These are phyloP conservation scores for Schizopygopsis malacanthus DNA, from an alignment of 2,797 vertebrate genomes.

Conservation along the genomic window DNA sequence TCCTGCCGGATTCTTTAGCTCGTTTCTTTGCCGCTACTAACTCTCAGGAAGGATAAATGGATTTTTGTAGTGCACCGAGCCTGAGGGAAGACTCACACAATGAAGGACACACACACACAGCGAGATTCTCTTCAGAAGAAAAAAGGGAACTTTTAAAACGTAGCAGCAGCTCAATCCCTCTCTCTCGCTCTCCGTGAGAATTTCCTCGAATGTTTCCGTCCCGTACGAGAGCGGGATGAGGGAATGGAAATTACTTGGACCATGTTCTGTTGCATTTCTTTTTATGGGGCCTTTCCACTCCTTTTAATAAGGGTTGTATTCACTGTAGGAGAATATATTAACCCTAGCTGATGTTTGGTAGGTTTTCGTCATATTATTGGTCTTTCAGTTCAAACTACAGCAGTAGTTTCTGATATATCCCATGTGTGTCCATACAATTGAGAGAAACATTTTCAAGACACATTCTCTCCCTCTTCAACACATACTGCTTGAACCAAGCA, in stretches of 20 bases:
- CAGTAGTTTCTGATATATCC: background rate
- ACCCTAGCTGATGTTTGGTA: slow-evolving; percentile 6
- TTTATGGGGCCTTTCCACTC: slow-evolving; percentile 65
- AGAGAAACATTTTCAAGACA: background rate
- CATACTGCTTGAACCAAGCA: background rate
- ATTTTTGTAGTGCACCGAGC: slow-evolving; percentile 74
- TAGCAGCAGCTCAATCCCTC: slow-evolving; percentile 62
- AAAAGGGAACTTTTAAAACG: slow-evolving; percentile 65
- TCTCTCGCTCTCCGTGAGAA: slow-evolving; percentile 70
- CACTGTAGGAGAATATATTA: slow-evolving; percentile 38
- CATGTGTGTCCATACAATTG: background rate
- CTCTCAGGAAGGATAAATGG: slow-evolving; percentile 75
- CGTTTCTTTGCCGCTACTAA: slow-evolving; percentile 70
- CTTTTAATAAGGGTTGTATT: slow-evolving; percentile 69
- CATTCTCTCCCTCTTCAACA: background rate
- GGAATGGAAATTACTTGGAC: slow-evolving; percentile 79
- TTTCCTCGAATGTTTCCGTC: slow-evolving; percentile 72
- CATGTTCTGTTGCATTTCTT: slow-evolving; percentile 67
- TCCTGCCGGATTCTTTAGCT: slow-evolving; percentile 66
- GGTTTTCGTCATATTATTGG: slow-evolving; percentile 14
- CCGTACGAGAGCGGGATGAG: slow-evolving; percentile 68
- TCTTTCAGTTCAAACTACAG: background rate
- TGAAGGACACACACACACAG: slow-evolving; percentile 77
- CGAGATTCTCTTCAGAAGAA: slow-evolving; percentile 66
- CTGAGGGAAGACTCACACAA: slow-evolving; percentile 71